Evolutionary conservation across 2,888 invertebrate genomes (phyloP), one percentile per base, ranked within the genome.

Genomic region (Diploptera punctata): DNA sequence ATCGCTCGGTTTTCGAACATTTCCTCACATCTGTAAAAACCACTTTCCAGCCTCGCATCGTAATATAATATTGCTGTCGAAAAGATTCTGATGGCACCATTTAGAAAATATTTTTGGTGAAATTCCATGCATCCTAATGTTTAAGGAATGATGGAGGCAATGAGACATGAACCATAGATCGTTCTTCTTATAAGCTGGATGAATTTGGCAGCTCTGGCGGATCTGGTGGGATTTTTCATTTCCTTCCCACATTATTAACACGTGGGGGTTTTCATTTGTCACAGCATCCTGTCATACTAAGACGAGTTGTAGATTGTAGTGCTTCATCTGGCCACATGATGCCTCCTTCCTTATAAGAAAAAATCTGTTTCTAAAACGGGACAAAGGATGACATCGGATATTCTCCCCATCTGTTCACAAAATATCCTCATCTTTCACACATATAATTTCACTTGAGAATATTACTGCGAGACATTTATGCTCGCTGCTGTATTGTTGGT

Each of bases 201-300:
- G 33, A 33, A 10, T 33, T 33, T 33, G 10, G 33, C 33, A 33
- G 33, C 33, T 5, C 5, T 33, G 10, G 7, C 7, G 7, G 26
- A 52, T 21, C 24, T 24, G 24, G 26, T 9, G n/a, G 1, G 52
- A 21, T 5, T 52, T 7, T n/a, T 3, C 19, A 24, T 24, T 52
- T 5, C 7, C 52, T 52, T 52, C 52, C 52, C 52, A 52, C n/a
- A 52, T 24, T 33, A 33, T 10, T 52, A 18, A 52, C 52, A 52
- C 7, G 24, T 52, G 52, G 52, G 9, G 24, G 52, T 52, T 52
- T 52, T 52, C 26, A 52, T 52, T 24, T 52, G 52, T 52, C 52
- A 24, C 52, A 21, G 21, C 52, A 52, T 52, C 52, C 52, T 52
- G 52, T 24, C 52, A 52, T 24, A 52, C 52, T 21, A 47, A 47